A percentile compares a stretch with the other conserved stretches of the same genome.
Conservation (phyloP, 2,888 invertebrate species). For the Melanotus villosus region DNA sequence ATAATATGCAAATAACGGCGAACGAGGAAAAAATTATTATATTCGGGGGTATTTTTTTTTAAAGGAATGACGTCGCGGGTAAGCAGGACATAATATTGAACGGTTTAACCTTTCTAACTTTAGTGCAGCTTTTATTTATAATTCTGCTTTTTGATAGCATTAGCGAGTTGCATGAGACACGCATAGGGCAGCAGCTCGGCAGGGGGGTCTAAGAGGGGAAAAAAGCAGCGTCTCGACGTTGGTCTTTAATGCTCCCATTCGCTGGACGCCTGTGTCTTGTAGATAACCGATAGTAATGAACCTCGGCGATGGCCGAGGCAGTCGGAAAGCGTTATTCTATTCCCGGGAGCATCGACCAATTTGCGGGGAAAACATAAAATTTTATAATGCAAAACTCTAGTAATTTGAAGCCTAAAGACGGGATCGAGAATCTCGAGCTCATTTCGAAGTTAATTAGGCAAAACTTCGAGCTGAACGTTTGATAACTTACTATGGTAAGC, state of each 20-base stretch:
- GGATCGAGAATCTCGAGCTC: constrained; percentile 59
- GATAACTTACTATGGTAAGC: constrained; percentile 61
- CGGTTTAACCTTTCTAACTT: constrained; percentile 35
- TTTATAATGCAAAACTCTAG: constrained; percentile 46
- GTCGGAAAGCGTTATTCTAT: constrained; percentile 13
- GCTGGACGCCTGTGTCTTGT: constrained; percentile 46
- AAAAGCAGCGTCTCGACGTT: constrained; percentile 31
- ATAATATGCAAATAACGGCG: constrained; percentile 23
- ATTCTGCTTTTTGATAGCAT: constrained; percentile 43
- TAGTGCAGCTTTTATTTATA: constrained; percentile 45
- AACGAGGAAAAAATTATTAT: constrained; percentile 30
- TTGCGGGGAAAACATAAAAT: constrained; percentile 45
- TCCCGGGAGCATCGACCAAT: constrained; percentile 36
- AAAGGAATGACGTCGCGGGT: constrained; percentile 28
- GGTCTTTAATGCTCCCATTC: constrained; percentile 37
- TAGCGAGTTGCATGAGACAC: constrained; percentile 48
- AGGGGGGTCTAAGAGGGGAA: background rate
- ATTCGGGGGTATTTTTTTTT: constrained; percentile 12
- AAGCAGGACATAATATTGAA: constrained; percentile 35
- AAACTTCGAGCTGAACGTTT: constrained; percentile 62
- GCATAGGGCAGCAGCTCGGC: constrained; percentile 17
- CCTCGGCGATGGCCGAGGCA: constrained; percentile 2
- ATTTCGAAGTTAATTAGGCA: constrained; percentile 66
- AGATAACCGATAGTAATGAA: constrained; percentile 48
- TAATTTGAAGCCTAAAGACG: constrained; percentile 52